Percentiles rank a stretch among this genome's conserved stretches.
These are phyloP conservation scores for Poeciliopsis turneri DNA, from an alignment of 2,797 vertebrate species.

Conservation along the genomic window DNA sequence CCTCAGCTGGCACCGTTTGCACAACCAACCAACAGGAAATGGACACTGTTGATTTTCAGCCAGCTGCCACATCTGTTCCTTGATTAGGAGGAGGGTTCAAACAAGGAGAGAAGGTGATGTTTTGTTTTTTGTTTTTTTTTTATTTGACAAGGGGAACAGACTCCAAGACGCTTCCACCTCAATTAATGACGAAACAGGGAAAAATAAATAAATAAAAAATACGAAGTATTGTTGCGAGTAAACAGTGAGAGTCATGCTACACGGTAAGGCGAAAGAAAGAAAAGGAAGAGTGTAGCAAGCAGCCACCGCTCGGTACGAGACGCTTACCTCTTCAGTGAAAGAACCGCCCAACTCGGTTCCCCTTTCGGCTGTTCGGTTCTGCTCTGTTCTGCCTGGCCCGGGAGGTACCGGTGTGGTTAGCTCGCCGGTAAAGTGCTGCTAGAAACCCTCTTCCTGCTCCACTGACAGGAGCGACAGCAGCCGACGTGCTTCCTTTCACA, in stretches of 20 bases:
- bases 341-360: constrained; percentile 16
- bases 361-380: constrained; percentile 5
- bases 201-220: not conserved
- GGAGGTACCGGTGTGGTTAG: not conserved
- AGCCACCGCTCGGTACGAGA: not conserved
- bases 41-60: constrained; percentile 47
- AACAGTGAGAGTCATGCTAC: not conserved
- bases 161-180: not conserved
- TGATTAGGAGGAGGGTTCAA: constrained; percentile 18
- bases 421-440: constrained; percentile 9
- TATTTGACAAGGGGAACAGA: not conserved
- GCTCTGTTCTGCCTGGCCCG: constrained; percentile 6
- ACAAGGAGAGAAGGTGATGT: not conserved
- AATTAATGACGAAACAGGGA: not conserved
- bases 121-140: not conserved
- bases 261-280: not conserved
- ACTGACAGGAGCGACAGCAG: constrained; percentile 6
- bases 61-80: constrained; percentile 63
- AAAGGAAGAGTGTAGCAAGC: constrained; percentile 15
- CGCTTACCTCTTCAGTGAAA: constrained; percentile 50
- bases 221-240: not conserved
- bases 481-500: constrained; percentile 5
- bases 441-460: constrained; percentile 1
- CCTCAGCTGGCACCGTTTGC: constrained; percentile 42
- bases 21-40: constrained; percentile 44